Percentiles rank a stretch among this genome's conserved stretches.
These are phyloP conservation scores for Aptenodytes patagonicus DNA, from an alignment of 2,113 vertebrate genomes.

Conservation along the genomic window DNA sequence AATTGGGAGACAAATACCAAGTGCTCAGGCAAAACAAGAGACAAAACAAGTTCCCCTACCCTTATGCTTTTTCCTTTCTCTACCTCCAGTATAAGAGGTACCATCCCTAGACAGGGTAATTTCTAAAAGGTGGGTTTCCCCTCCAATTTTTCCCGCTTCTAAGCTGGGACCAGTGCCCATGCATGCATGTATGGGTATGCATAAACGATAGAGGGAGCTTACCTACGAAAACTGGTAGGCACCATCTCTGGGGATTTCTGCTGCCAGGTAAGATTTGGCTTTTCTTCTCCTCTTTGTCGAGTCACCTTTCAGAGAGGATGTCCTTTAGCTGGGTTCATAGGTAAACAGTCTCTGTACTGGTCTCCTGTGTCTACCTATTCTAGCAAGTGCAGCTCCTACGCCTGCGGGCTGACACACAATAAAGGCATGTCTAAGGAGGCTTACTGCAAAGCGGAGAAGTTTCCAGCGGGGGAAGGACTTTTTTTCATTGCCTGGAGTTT, in stretches of 20 bases:
- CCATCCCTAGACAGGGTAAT: neutral
- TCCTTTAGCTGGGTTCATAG: neutral
- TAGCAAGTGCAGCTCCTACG: neutral
- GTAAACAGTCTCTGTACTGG: neutral
- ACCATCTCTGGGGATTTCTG: neutral
- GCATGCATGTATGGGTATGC: neutral
- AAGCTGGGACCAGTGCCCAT: neutral
- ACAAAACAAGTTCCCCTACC: neutral
- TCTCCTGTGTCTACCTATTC: neutral
- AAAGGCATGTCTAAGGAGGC: constrained; percentile 3
- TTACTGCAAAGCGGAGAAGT: neutral
- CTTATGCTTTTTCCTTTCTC: neutral
- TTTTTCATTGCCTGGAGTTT: neutral
- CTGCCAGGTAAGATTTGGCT: constrained; percentile 54
- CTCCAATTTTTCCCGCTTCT: neutral
- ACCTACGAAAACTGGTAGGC: neutral
- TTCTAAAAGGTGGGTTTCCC: neutral
- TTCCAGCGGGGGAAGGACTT: neutral
- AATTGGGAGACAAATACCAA: neutral
- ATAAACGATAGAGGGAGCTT: neutral
- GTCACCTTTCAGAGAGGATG: neutral
- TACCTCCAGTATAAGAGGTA: neutral
- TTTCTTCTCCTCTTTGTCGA: neutral
- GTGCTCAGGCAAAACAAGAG: neutral
- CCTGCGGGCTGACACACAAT: neutral